Percentiles rank a stretch among this genome's conserved stretches.
phyloP scores from a whole-genome alignment of 2,888 invertebrate species.

The Nymphalis c-album region DNA sequence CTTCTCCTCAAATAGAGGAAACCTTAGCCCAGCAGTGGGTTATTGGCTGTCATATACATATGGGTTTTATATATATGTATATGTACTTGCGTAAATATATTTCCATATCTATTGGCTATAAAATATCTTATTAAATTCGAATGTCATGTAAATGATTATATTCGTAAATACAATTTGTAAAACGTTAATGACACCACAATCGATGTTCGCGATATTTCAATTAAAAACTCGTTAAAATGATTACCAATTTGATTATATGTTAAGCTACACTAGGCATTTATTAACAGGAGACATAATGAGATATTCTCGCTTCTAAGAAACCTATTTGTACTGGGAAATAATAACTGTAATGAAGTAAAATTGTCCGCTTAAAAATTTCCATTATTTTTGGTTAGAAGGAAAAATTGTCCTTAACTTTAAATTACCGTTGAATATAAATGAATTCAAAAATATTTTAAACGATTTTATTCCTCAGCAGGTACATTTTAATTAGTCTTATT shows the following conservation, averaged over 20 bases:
- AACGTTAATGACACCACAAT: background rate
- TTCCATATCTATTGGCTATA: too few relatives aligned
- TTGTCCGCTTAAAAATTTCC: background rate
- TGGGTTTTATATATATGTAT: too few relatives aligned
- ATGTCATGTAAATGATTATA: too few relatives aligned
- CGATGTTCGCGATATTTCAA: background rate
- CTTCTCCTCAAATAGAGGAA: too few relatives aligned
- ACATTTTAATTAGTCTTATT: too few relatives aligned
- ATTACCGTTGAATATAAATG: background rate
- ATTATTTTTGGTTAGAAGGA: background rate
- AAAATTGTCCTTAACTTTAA: too few relatives aligned
- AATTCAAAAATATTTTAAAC: too few relatives aligned
- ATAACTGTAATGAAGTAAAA: background rate
- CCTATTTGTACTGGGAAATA: background rate
- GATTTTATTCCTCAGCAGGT: too few relatives aligned
- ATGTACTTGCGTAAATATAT: too few relatives aligned
- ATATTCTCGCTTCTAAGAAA: slow-evolving; percentile 3
- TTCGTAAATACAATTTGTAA: background rate
- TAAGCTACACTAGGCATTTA: background rate
- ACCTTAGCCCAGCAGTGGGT: too few relatives aligned
- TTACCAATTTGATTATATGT: background rate
- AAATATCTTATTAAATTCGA: too few relatives aligned
- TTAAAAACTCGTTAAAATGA: slow-evolving; percentile 1
- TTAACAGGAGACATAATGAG: slow-evolving; percentile 3
- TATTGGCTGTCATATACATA: too few relatives aligned